Conservation (phyloP, 92 coral and sea anemone species). For the Bergia puertoricense region DNA sequence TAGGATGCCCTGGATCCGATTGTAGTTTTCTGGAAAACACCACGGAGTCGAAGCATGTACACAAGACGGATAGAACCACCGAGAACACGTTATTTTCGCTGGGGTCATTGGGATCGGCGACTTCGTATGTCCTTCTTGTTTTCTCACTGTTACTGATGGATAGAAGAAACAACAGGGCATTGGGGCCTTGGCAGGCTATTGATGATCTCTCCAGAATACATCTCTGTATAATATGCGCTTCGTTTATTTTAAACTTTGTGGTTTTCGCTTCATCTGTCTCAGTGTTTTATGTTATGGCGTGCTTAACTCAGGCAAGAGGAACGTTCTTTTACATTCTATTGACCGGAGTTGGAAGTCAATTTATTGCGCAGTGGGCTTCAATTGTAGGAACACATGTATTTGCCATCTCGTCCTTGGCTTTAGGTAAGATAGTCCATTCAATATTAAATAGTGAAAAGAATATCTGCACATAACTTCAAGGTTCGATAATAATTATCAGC, state of each 20-base stretch:
- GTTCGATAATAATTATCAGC: no score
- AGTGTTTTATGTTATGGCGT: neutral
- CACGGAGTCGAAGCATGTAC: constrained; percentile 42
- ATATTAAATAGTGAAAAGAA: no score
- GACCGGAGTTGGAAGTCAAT: constrained; percentile 15
- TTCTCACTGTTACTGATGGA: constrained; percentile 47
- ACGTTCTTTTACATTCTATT: neutral
- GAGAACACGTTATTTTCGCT: constrained; percentile 60
- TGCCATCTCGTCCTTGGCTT: constrained; percentile 32
- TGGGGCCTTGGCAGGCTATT: constrained; percentile 46
- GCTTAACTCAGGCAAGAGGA: neutral
- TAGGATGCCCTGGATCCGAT: constrained; percentile 63
- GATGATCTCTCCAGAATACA: constrained; percentile 22
- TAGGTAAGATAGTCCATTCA: constrained; percentile 29
- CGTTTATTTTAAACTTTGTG: neutral
- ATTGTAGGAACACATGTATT: constrained; percentile 29
- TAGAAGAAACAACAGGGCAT: constrained; percentile 45
- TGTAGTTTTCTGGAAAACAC: constrained; percentile 64
- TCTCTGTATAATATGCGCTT: neutral
- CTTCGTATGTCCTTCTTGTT: constrained; percentile 60
- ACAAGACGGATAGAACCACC: constrained; percentile 52
- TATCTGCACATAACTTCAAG: no score
- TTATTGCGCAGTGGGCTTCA: constrained; percentile 27
- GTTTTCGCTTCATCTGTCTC: constrained; percentile 21
- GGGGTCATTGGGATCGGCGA: constrained; percentile 57